Base-by-base conservation (phyloP, 1,140 invertebrate genomes). In the Pseudomyrmex sp. region DNA sequence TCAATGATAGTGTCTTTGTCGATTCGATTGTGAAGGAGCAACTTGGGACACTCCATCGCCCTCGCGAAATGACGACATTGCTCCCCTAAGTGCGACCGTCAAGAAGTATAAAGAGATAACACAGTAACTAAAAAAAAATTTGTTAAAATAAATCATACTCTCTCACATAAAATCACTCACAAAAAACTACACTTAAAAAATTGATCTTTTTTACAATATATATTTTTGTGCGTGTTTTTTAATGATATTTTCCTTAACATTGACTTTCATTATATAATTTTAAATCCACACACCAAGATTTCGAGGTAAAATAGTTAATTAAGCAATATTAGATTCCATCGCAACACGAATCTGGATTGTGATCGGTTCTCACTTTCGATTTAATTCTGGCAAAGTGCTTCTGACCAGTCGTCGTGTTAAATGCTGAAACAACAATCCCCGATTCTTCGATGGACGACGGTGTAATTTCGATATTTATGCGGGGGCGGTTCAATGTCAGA, bases 401-500 rank as follows among this genome's bases (percentile, higher is more conserved):
- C 2, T 20, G 26, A 2, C 15, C 13, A 48, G 20, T 18, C 18
- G 44, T 70, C 52, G 15, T 8, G 20, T 70, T 70, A 79, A 68
- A 59, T 79, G 20, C 50, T 69, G 35, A 79, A 48, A 46, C 65
- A 69, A 69, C 54, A 35, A 70, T 79, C 1, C 35, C 1, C 35
- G 18, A 68, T 77, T 79, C 12, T 46, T 20, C 75, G 20, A 70
- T 69, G 35, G 15, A 52, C 44, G 10, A 54, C 4, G 44, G 44
- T 15, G 63, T 77, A 79, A 80, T 80, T 80, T 80, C 66, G 44
- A 20, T 80, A 72, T 72, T 70, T 80, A 35, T 23, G 61, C 15
- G 18, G 0, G 10, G 20, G 35, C 68, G 66, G 46, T 80, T 80
- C 66, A 80, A 70, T 59, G 66, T 61, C 66, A 72, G 44, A 59